Evolutionary conservation across 2,888 invertebrate genomes (phyloP), one percentile per base, ranked within the genome.

Genomic region (Scelioninae gen. 1): DNA sequence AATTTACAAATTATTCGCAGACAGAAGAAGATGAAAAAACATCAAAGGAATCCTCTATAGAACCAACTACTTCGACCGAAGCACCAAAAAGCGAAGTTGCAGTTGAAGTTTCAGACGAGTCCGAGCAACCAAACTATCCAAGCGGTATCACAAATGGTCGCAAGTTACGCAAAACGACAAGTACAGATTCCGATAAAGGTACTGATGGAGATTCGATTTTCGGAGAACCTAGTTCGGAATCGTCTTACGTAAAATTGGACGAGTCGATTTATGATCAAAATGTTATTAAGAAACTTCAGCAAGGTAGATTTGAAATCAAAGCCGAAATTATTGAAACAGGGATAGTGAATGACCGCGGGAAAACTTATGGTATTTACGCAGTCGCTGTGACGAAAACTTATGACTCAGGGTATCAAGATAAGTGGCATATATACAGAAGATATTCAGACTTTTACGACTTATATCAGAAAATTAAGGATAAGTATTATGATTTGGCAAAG

Each of bases 381-480:
- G 95, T 98, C 65, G 95, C 96, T 11, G 97, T 98, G 0, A 95
- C 94, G 1, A 94, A 96, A 85, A 93, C 94, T 16, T 95, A 94
- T 80, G 94, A 95, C 11, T 94, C 95, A 29, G 95, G 95, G 10
- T 94, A 94, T 85, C 94, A 95, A 86, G 96, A 96, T 87, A 95
- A 96, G 82, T 98, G 98, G 97, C 97, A 98, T 89, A 96, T 98
- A 78, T 97, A 98, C 88, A 93, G 98, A 86, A 93, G 98, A 88
- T 99, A 98, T 91, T 98, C 98, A 16, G 98, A 98, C 92, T 99
- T 99, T 92, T 95, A 98, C 89, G 97, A 98, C 90, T 93, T 99
- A 15, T 96, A 98, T 91, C 94, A 95, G 84, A 95, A 96, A 88
- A 94, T 98, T 55, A 96, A 96, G 89, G 96, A 96, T 74, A 95